Percentiles rank a stretch among this genome's conserved stretches.
Evolutionary conservation across 2,797 vertebrate species (phyloP).

Genomic region (Halcyon badia): DNA sequence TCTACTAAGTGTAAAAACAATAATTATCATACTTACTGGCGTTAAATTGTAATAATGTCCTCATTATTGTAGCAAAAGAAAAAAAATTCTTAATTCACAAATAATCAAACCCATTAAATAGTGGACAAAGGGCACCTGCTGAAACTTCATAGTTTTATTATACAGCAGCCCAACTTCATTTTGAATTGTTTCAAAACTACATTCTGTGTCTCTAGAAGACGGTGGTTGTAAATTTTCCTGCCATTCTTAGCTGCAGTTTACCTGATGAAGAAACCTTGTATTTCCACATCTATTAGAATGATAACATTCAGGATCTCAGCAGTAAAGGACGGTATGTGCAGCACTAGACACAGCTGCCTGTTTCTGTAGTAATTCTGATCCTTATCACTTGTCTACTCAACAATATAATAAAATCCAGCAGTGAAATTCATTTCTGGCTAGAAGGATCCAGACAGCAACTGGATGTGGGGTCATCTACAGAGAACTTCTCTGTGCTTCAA

Average conservation of each 20-base stretch:
- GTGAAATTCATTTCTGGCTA: constrained; percentile 8
- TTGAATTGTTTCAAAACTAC: neutral
- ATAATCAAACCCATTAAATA: neutral
- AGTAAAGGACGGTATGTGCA: neutral
- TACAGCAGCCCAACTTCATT: neutral
- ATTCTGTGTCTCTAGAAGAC: neutral
- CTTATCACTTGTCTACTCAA: neutral
- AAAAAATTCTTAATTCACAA: neutral
- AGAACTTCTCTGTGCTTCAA: neutral
- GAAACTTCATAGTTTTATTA: neutral
- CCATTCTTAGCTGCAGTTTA: neutral
- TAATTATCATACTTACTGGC: neutral
- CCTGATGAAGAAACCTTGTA: neutral
- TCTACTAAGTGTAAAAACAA: neutral
- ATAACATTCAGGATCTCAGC: neutral
- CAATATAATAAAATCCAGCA: constrained; percentile 20
- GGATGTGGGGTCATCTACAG: neutral
- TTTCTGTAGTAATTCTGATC: neutral
- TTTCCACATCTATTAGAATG: neutral
- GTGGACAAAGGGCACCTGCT: neutral
- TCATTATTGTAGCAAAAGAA: neutral
- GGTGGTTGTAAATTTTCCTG: neutral
- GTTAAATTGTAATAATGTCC: neutral
- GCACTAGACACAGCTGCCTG: neutral
- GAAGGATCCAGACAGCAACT: neutral